These are phyloP conservation scores for Notodonta ziczac DNA, from an alignment of 2,888 invertebrate species.

Conservation along the genomic window DNA sequence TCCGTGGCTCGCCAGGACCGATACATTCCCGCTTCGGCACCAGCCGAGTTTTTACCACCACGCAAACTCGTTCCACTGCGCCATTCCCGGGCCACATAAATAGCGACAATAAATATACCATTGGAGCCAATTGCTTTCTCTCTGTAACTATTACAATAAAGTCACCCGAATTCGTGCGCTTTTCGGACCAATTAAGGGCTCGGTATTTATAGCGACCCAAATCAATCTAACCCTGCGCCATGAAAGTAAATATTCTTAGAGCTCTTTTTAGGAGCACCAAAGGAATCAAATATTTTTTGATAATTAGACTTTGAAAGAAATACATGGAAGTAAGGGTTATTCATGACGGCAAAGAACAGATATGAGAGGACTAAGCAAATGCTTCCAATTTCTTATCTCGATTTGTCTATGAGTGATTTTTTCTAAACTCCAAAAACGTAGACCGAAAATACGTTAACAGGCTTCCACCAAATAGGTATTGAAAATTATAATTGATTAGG, in stretches of 20 bases:
- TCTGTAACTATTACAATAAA: constrained; percentile 47
- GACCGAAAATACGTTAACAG: neutral
- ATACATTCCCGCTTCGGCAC: constrained; percentile 78
- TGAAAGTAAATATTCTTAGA: constrained; percentile 20
- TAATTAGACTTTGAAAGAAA: constrained; percentile 13
- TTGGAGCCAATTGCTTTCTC: constrained; percentile 61
- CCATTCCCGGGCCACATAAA: constrained; percentile 63
- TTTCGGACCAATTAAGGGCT: constrained; percentile 44
- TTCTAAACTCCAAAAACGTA: neutral
- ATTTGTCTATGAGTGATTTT: no score
- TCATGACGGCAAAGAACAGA: no score
- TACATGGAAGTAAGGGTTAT: neutral
- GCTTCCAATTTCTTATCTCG: no score
- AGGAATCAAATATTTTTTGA: constrained; percentile 16
- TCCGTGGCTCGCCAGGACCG: constrained; percentile 64
- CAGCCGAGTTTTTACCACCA: constrained; percentile 73
- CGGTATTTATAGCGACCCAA: constrained; percentile 29
- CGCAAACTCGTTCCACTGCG: constrained; percentile 68
- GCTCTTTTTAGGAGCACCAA: constrained; percentile 26
- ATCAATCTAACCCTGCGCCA: constrained; percentile 24
- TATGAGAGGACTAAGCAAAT: no score
- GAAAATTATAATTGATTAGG: constrained; percentile 9
- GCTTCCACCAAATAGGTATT: neutral
- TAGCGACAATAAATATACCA: constrained; percentile 70
- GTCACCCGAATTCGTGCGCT: constrained; percentile 33